These are phyloP conservation scores for Chiloscyllium plagiosum DNA, from an alignment of 2,113 vertebrate species.

Conservation along the genomic window DNA sequence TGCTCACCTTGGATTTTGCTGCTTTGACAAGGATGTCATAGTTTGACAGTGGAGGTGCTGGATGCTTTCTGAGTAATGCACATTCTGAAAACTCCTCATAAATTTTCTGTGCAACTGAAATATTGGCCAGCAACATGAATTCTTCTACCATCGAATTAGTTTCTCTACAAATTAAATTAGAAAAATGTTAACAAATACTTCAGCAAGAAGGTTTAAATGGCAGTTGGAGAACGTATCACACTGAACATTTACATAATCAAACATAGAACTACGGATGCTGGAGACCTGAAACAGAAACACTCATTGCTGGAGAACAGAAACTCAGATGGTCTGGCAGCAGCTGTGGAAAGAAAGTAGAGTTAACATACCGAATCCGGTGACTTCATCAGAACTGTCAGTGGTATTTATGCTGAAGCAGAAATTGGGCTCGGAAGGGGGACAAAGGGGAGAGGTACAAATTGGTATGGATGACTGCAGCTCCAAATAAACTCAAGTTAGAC, in stretches of 20 bases:
- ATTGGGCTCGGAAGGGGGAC: too few relatives aligned
- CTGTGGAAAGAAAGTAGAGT: too few relatives aligned
- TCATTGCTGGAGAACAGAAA: too few relatives aligned
- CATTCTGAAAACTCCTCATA: constrained; percentile 90
- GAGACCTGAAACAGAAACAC: too few relatives aligned
- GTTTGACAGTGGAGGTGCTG: constrained; percentile 88
- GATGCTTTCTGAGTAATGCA: constrained; percentile 88
- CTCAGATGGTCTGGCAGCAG: too few relatives aligned
- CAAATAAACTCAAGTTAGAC: not conserved
- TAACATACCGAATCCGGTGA: too few relatives aligned
- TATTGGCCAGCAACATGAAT: constrained; percentile 97
- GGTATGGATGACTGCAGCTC: not conserved
- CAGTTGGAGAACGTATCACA: not conserved
- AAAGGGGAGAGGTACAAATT: not conserved
- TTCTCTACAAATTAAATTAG: constrained; percentile 62
- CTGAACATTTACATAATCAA: not conserved
- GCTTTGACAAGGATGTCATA: constrained; percentile 91
- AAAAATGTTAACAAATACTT: not conserved
- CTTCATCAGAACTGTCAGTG: too few relatives aligned
- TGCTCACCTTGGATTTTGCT: constrained; percentile 73
- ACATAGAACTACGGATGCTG: not conserved
- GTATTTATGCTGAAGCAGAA: too few relatives aligned
- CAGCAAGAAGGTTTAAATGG: not conserved
- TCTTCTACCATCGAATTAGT: constrained; percentile 99
- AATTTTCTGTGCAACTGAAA: constrained; percentile 95